phyloP scores from a whole-genome alignment of 2,113 vertebrate species.

The Ciconia boyciana region DNA sequence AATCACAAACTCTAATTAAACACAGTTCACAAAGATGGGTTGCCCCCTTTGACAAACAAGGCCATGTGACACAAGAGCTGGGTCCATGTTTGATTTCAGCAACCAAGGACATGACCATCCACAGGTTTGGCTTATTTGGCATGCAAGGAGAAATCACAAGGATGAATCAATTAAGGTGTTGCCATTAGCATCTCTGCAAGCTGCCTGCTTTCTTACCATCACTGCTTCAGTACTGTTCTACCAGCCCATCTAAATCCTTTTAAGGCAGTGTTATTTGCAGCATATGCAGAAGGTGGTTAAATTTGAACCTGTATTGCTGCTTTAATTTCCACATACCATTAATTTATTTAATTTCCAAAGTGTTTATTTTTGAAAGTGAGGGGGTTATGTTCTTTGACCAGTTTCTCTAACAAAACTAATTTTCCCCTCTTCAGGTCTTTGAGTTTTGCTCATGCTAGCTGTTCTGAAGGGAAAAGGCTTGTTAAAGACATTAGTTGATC shows the following conservation, averaged over 20 bases:
- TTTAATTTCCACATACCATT: neutral
- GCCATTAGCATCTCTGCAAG: neutral
- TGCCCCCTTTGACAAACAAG: neutral
- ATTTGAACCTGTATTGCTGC: neutral
- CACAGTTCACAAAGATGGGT: neutral
- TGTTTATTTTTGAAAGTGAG: neutral
- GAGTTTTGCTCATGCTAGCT: neutral
- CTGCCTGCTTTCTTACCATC: neutral
- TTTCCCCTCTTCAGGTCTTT: neutral
- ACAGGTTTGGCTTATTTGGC: neutral
- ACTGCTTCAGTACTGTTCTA: neutral
- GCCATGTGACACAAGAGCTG: accelerated
- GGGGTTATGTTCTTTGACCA: neutral
- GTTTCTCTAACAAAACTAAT: neutral
- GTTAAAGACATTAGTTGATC: neutral
- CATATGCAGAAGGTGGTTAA: neutral
- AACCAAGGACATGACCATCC: neutral
- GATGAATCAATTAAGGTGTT: neutral
- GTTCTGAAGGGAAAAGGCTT: neutral
- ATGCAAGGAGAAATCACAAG: neutral
- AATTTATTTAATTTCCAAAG: neutral
- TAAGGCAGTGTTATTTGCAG: neutral
- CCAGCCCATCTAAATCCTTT: neutral
- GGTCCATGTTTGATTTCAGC: neutral
- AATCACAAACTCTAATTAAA: neutral